These are phyloP conservation scores for Stenoptilia bipunctidactyla DNA, from an alignment of 2,888 invertebrate species.

Conservation along the genomic window DNA sequence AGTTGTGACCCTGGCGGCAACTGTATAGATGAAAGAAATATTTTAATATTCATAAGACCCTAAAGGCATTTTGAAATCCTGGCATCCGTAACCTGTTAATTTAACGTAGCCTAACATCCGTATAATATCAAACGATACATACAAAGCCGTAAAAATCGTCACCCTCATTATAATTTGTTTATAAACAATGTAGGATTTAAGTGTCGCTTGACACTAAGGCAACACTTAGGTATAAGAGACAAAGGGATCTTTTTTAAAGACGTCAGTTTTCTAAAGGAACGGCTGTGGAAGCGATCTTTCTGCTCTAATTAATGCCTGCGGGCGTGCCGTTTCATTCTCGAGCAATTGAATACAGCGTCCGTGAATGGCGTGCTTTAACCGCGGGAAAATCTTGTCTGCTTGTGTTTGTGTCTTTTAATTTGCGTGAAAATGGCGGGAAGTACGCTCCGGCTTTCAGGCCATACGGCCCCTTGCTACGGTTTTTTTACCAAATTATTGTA, in stretches of 20 bases:
- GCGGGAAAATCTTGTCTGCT: constrained; percentile 50
- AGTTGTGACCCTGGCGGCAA: too few species aligned
- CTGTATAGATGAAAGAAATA: too few species aligned
- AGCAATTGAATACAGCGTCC: constrained; percentile 54
- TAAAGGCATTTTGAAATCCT: too few species aligned
- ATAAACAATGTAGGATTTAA: constrained; percentile 34
- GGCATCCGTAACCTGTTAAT: too few species aligned
- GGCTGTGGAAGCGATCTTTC: constrained; percentile 55
- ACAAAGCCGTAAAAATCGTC: too few species aligned
- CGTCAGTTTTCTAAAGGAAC: constrained; percentile 61
- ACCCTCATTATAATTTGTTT: constrained; percentile 15
- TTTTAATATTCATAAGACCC: too few species aligned
- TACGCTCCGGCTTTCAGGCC: constrained; percentile 40
- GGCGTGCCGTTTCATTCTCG: constrained; percentile 60
- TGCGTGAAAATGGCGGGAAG: constrained; percentile 63
- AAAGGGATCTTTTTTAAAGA: constrained; percentile 58
- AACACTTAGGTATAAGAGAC: constrained; percentile 54
- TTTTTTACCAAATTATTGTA: constrained; percentile 38
- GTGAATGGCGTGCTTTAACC: constrained; percentile 61
- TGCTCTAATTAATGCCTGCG: constrained; percentile 70
- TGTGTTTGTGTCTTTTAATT: constrained; percentile 65
- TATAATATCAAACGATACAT: too few species aligned
- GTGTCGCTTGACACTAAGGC: constrained; percentile 42
- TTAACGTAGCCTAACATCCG: too few species aligned
- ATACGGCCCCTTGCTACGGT: constrained; percentile 41